phyloP scores from a whole-genome alignment of 1,140 invertebrate species.

The Thaumetopoea pityocampa region DNA sequence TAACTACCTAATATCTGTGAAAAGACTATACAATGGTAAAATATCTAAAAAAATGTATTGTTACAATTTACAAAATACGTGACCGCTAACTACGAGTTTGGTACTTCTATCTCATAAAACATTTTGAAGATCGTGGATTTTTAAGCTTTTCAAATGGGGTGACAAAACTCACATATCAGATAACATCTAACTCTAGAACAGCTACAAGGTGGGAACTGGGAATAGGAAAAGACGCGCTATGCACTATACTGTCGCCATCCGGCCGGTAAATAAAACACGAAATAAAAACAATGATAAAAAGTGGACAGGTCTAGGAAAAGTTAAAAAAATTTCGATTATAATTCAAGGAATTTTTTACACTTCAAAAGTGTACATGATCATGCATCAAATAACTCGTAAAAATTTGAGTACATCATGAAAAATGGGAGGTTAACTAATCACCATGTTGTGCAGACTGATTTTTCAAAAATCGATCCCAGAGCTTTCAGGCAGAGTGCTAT shows the following conservation, averaged over 20 bases:
- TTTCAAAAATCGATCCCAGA: no score
- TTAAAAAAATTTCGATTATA: no score
- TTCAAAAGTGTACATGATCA: no score
- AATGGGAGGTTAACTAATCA: no score
- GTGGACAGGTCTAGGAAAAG: no score
- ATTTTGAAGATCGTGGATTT: constrained; percentile 40
- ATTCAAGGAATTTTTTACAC: no score
- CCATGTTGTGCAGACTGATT: no score
- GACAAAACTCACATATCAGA: constrained; percentile 29
- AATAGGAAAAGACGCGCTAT: constrained; percentile 38
- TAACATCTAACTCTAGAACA: constrained; percentile 52
- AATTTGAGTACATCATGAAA: no score
- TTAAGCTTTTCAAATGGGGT: no score
- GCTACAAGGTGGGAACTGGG: constrained; percentile 53
- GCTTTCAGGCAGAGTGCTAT: constrained; percentile 21
- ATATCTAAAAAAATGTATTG: constrained; percentile 67
- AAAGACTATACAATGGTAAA: constrained; percentile 73
- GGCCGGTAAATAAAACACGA: no score
- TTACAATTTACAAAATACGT: constrained; percentile 75
- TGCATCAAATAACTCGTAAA: no score
- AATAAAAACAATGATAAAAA: no score
- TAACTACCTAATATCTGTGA: constrained; percentile 57
- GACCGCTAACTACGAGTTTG: constrained; percentile 71
- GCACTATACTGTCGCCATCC: constrained; percentile 29
- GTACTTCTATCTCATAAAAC: constrained; percentile 65